A percentile compares a stretch with the other conserved stretches of the same genome.
Evolutionary conservation across 2,797 vertebrate species (phyloP).

Genomic region (Chiloscyllium punctatum): DNA sequence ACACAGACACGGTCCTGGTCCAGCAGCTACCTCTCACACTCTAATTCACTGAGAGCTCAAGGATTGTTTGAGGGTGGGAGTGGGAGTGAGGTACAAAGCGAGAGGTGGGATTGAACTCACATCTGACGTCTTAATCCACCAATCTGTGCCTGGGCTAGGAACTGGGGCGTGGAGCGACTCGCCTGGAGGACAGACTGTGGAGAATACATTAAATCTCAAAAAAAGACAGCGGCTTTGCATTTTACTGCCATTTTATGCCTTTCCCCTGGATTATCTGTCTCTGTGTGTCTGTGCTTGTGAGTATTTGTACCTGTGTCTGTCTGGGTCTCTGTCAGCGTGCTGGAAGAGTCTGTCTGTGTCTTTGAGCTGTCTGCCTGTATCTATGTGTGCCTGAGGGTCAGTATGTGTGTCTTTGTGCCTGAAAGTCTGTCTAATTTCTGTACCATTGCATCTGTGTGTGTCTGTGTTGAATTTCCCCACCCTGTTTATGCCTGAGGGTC

Average conservation of each 20-base stretch:
- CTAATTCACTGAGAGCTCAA: not conserved
- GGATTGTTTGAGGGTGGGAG: not conserved
- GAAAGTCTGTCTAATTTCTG: too few relatives aligned
- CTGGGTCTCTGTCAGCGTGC: not conserved
- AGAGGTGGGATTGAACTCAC: not conserved
- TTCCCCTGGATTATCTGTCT: not conserved
- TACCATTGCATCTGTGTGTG: not conserved
- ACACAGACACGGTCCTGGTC: not conserved
- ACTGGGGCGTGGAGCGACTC: too few relatives aligned
- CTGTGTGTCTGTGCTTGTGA: not conserved
- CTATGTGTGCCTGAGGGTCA: not conserved
- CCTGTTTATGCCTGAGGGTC: not conserved
- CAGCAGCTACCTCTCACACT: not conserved
- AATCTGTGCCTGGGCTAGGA: not conserved
- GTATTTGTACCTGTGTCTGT: not conserved
- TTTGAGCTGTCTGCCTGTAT: not conserved
- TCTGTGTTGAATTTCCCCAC: not conserved
- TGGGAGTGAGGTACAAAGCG: not conserved
- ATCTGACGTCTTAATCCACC: constrained; percentile 15
- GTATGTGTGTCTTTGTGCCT: not conserved
- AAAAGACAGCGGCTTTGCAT: not conserved
- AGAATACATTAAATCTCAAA: not conserved
- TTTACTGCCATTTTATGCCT: not conserved
- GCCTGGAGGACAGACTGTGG: not conserved
- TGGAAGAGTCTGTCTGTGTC: not conserved